phyloP scores from a whole-genome alignment of 2,888 invertebrate genomes.

The Eupithecia dodoneata region DNA sequence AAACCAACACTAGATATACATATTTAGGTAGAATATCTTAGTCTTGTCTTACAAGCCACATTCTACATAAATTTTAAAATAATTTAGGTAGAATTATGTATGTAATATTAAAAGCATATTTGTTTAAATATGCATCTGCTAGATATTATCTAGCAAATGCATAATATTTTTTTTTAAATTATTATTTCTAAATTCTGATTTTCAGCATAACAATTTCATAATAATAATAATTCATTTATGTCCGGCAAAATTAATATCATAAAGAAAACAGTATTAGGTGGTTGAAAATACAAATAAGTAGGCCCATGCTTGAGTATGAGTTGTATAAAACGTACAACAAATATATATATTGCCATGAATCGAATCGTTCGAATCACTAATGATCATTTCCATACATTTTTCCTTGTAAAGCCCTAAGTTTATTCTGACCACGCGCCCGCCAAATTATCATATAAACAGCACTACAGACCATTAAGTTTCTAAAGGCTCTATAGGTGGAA shows the following conservation, averaged over 20 bases:
- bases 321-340: background rate
- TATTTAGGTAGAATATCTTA: too few species aligned
- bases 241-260: background rate
- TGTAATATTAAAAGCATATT: too few species aligned
- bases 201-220: background rate
- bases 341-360: background rate
- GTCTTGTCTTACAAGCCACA: too few species aligned
- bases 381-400: slow-evolving; percentile 34
- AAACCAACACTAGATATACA: background rate
- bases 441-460: slow-evolving; percentile 76
- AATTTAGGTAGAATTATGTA: too few species aligned
- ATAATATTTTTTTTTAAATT: too few species aligned
- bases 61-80: too few species aligned
- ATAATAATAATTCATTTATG: background rate
- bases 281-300: too few species aligned
- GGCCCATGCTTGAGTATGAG: background rate
- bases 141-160: background rate
- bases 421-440: slow-evolving; percentile 54
- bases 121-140: background rate
- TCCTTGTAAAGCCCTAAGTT: slow-evolving; percentile 29
- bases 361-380: slow-evolving; percentile 14
- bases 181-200: background rate
- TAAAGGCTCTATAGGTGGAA: slow-evolving; percentile 71
- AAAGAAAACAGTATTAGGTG: background rate
- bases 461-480: slow-evolving; percentile 69